phyloP scores from a whole-genome alignment of 2,113 vertebrate genomes.

The Prunella fulvescens region DNA sequence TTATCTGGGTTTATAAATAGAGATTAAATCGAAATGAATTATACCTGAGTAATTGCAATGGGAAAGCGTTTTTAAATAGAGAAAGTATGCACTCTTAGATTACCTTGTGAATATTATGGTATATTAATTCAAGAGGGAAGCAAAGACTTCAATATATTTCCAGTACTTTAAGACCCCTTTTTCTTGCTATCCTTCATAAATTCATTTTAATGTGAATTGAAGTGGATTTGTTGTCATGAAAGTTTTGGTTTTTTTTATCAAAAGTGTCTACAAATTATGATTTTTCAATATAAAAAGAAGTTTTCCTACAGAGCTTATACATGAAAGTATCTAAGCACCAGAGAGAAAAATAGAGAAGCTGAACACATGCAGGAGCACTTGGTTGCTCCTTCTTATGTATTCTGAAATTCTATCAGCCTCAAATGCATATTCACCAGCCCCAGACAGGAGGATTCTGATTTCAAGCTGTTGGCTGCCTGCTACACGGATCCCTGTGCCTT shows the following conservation, averaged over 20 bases:
- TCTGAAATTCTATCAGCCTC: not conserved
- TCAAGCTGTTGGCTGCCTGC: not conserved
- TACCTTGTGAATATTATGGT: not conserved
- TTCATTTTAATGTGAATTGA: not conserved
- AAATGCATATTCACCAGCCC: not conserved
- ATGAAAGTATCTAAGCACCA: not conserved
- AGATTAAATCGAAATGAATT: not conserved
- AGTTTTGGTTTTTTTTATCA: not conserved
- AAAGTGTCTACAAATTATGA: not conserved
- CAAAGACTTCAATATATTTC: not conserved
- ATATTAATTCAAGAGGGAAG: not conserved
- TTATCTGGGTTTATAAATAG: not conserved
- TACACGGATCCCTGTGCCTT: not conserved
- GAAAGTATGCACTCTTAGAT: not conserved
- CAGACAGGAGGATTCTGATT: not conserved
- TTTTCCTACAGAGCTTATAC: not conserved
- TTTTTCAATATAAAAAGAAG: not conserved
- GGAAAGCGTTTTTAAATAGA: not conserved
- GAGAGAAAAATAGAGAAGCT: not conserved
- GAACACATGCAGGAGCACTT: not conserved
- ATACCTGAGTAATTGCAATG: not conserved
- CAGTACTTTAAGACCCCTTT: not conserved
- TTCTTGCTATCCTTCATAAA: not conserved
- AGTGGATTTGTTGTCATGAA: not conserved
- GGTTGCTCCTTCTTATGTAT: fast-evolving